Percentiles rank a stretch among this genome's conserved stretches.
Conservation (phyloP, 2,888 invertebrate species). For the Meghimatium bilineatum region DNA sequence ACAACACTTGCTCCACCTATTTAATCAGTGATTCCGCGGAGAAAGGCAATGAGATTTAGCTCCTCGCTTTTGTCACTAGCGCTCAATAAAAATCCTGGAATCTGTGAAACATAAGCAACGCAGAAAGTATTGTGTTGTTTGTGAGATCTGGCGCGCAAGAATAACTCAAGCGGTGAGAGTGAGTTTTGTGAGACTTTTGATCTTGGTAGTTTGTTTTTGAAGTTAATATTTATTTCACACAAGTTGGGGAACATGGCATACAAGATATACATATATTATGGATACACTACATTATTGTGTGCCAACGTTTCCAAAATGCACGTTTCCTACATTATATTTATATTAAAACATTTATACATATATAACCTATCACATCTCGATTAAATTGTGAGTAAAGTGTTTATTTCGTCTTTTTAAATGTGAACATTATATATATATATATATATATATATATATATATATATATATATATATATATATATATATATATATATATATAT, state of each 20-base stretch:
- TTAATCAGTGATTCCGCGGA: background rate
- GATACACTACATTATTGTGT: too few species aligned
- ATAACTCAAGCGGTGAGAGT: background rate
- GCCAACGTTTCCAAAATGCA: too few species aligned
- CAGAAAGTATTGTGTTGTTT: background rate
- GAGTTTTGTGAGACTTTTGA: background rate
- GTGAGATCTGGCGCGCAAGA: background rate
- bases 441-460: too few species aligned
- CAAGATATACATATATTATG: too few species aligned
- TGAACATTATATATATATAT: too few species aligned
- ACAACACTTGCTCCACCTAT: slow-evolving; percentile 17
- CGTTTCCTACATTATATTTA: too few species aligned
- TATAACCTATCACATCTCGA: too few species aligned
- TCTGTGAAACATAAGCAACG: background rate
- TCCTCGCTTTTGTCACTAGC: slow-evolving; percentile 17
- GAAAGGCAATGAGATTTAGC: background rate
- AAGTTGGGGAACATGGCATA: background rate
- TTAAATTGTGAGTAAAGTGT: too few species aligned
- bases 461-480: too few species aligned
- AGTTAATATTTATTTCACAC: background rate
- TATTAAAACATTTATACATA: too few species aligned
- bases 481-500: too few species aligned
- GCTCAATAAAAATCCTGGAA: background rate
- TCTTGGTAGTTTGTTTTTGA: background rate
- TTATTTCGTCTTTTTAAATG: too few species aligned